Base-by-base conservation (phyloP, 2,113 vertebrate genomes). In the Leptodactylus fuscus region DNA sequence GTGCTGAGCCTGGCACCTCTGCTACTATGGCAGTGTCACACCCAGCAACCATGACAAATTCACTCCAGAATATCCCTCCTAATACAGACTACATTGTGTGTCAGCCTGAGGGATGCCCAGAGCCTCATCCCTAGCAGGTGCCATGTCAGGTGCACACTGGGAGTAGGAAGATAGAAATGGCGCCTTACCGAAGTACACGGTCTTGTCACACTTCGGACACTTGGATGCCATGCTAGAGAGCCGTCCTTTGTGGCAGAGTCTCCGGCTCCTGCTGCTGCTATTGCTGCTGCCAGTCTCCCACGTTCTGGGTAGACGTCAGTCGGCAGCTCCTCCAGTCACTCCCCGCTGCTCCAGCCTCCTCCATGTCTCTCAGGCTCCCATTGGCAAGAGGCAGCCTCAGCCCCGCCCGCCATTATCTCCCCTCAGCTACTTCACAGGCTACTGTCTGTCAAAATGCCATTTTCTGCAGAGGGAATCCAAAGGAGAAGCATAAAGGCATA, bases 201-300 rank as follows among this genome's bases (percentile, higher is more conserved):
- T 71, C 81, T 82, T 82, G 18, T 82, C 81, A 55, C 81, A 82
- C 48, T 82, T 82, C 9, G 81, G 81, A n/a, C 81, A 82, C 65
- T 71, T 53, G 81, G 81, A 82, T 51, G 81, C 65, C 81, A 82
- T 82, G 46, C 32, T 70, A 36, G 15, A 36, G 27, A n/a, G 0
- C 5, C 9, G 20, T 46, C 48, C 65, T 67, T 82, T 82, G 46
- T 67, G 55, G 78, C n/a, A 49, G 46, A n/a, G 32, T 16, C 49
- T 49, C 34, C 24, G 44, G 58, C n/a, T 65, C 9, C 22, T 38
- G 58, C 46, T n/a, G 60, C 38, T 51, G 27, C 38, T 82, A 22
- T n/a, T 51, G 62, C 62, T 22, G 18, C 22, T 34, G 20, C 81
- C 62, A 69, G 67, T n/a, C 69, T 76, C 65, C 81, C 44, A 82